A percentile compares a stretch with the other conserved stretches of the same genome.
phyloP scores from a whole-genome alignment of 35 echinoderm and acorn worm species.

The Hemicentrotus pulcherrimus region DNA sequence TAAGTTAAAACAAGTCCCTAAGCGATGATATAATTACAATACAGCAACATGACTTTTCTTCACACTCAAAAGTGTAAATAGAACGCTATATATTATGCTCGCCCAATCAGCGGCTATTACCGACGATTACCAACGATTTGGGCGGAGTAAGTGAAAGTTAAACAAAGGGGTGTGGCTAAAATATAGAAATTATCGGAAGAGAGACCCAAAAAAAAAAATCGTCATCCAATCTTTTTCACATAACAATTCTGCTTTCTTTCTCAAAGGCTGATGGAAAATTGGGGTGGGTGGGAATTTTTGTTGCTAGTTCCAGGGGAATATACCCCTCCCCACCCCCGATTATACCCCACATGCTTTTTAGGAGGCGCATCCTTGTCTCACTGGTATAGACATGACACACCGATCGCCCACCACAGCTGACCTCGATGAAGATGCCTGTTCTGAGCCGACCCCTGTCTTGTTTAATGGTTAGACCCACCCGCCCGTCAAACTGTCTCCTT shows the following conservation, averaged over 20 bases:
- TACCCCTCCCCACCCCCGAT: not conserved
- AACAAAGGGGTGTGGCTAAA: not conserved
- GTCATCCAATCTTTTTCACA: too few relatives aligned
- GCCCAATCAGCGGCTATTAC: not conserved
- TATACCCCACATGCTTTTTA: not conserved
- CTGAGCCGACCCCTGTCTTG: not conserved
- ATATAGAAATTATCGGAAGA: not conserved
- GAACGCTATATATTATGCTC: not conserved
- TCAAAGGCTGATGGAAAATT: too few relatives aligned
- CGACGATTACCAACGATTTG: not conserved
- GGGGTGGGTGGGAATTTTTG: too few relatives aligned
- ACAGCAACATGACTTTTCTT: too few relatives aligned
- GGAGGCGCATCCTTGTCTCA: not conserved
- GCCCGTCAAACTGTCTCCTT: slow-evolving; percentile 29
- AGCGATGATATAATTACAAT: too few relatives aligned
- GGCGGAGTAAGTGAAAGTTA: not conserved
- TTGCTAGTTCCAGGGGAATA: too few relatives aligned
- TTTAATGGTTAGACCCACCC: slow-evolving; percentile 35
- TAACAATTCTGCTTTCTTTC: too few relatives aligned
- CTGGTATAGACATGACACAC: not conserved
- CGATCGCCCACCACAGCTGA: not conserved
- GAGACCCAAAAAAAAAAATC: not conserved
- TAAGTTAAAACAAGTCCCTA: too few relatives aligned
- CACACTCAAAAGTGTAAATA: not conserved
- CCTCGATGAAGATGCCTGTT: not conserved